A percentile compares a stretch with the other conserved stretches of the same genome.
phyloP scores from a whole-genome alignment of 2,797 vertebrate genomes.

The Nannoperca australis region DNA sequence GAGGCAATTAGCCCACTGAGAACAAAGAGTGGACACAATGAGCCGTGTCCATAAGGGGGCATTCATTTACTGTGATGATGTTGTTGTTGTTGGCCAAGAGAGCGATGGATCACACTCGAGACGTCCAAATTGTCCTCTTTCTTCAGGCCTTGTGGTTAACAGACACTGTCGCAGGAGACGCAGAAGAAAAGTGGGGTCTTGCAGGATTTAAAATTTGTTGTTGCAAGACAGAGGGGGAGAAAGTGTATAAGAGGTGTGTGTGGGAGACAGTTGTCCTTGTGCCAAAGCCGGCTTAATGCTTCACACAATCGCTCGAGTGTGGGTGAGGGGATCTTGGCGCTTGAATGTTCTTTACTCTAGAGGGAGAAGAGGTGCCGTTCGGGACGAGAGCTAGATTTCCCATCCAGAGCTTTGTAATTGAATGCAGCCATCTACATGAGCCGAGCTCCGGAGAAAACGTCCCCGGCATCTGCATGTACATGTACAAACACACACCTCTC shows the following conservation, averaged over 20 bases:
- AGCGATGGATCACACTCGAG: conserved; percentile 33
- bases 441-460: conserved; percentile 58
- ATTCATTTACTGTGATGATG: conserved; percentile 63
- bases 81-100: conserved; percentile 69
- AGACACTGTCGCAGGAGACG: conserved; percentile 31
- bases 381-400: conserved; percentile 65
- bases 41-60: conserved; percentile 39
- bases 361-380: conserved; percentile 62
- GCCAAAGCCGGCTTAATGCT: conserved; percentile 68
- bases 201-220: conserved; percentile 44
- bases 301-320: conserved; percentile 64
- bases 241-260: conserved; percentile 43
- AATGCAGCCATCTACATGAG: conserved; percentile 71
- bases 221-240: conserved; percentile 37
- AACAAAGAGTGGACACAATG: conserved; percentile 59
- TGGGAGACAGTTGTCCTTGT: conserved; percentile 64
- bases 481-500: conserved; percentile 14
- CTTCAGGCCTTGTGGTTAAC: conserved; percentile 10
- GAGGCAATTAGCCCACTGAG: conserved; percentile 71
- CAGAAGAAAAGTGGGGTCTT: conserved; percentile 24
- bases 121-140: conserved; percentile 26
- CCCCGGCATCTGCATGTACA: conserved; percentile 33
- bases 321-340: conserved; percentile 67
- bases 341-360: conserved; percentile 59
- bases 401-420: conserved; percentile 71